These are phyloP conservation scores for Luscinia luscinia DNA, from an alignment of 2,797 vertebrate genomes.

Conservation along the genomic window DNA sequence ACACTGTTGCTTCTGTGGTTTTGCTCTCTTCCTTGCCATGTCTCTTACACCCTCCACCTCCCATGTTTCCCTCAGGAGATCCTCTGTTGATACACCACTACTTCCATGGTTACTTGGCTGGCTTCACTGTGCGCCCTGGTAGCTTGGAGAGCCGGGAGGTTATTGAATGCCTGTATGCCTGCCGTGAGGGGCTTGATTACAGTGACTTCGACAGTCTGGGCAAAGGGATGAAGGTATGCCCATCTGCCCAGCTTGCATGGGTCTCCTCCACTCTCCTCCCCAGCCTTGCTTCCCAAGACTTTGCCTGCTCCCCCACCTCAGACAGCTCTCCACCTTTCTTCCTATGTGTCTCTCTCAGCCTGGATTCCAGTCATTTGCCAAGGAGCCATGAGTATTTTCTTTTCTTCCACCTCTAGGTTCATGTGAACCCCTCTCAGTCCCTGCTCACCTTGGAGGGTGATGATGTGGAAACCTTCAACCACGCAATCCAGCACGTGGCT, in stretches of 20 bases:
- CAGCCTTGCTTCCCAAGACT: slow-evolving; percentile 41
- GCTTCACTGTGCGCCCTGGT: slow-evolving; percentile 93
- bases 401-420: slow-evolving; percentile 83
- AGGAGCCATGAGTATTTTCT: slow-evolving; percentile 26
- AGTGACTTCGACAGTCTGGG: slow-evolving; percentile 98
- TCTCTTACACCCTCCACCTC: slow-evolving; percentile 67
- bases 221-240: slow-evolving; percentile 97
- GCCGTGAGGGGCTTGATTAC: slow-evolving; percentile 97
- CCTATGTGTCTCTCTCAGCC: slow-evolving; percentile 3
- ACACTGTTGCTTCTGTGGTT: background rate
- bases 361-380: background rate
- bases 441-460: slow-evolving; percentile 95
- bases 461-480: slow-evolving; percentile 96
- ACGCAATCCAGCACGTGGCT: slow-evolving; percentile 96
- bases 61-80: slow-evolving; percentile 81
- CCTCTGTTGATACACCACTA: slow-evolving; percentile 87
- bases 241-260: slow-evolving; percentile 61
- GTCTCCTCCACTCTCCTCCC: slow-evolving; percentile 42
- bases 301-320: slow-evolving; percentile 19
- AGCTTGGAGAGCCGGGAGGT: slow-evolving; percentile 96
- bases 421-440: slow-evolving; percentile 98
- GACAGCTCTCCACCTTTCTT: slow-evolving; percentile 21
- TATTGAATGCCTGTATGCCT: slow-evolving; percentile 98
- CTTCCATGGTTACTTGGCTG: slow-evolving; percentile 95
- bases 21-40: slow-evolving; percentile 14